Conservation (phyloP, 2,888 invertebrate genomes). For the Sabellastarte sp. region DNA sequence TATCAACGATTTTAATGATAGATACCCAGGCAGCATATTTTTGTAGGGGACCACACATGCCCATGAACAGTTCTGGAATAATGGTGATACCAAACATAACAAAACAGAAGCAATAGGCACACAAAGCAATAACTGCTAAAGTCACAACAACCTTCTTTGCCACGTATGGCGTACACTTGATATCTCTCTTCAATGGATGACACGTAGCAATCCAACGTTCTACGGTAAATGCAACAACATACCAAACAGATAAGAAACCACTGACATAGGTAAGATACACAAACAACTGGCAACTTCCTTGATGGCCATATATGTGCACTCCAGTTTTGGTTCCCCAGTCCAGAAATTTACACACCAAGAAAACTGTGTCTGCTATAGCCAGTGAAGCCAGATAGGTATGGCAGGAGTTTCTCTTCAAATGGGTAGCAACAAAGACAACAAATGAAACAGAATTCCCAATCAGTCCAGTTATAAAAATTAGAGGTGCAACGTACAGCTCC, state of each 20-base stretch:
- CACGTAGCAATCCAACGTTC: slow-evolving; percentile 25
- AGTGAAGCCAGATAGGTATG: slow-evolving; percentile 24
- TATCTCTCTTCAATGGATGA: slow-evolving; percentile 16
- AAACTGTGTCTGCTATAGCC: slow-evolving; percentile 21
- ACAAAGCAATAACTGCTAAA: slow-evolving; percentile 36
- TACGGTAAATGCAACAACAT: slow-evolving; percentile 22
- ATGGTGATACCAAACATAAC: slow-evolving; percentile 22
- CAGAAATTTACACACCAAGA: slow-evolving; percentile 15
- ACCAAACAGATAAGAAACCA: slow-evolving; percentile 25
- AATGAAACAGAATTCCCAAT: slow-evolving; percentile 75
- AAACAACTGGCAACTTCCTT: slow-evolving; percentile 22
- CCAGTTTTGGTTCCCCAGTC: slow-evolving; percentile 12
- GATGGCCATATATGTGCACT: slow-evolving; percentile 9
- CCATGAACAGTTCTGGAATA: too few species aligned
- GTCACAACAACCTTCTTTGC: slow-evolving; percentile 45
- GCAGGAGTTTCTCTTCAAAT: slow-evolving; percentile 73
- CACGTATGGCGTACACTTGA: slow-evolving; percentile 42
- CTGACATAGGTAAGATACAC: slow-evolving; percentile 21
- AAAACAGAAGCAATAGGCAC: slow-evolving; percentile 42
- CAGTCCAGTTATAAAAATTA: slow-evolving; percentile 70
- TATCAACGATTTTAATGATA: too few species aligned
- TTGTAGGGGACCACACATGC: too few species aligned
- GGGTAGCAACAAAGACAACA: slow-evolving; percentile 72
- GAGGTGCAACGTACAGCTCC: slow-evolving; percentile 68
- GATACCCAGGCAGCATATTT: too few species aligned